phyloP scores from a whole-genome alignment of 2,888 invertebrate species.

The Dioctria linearis region DNA sequence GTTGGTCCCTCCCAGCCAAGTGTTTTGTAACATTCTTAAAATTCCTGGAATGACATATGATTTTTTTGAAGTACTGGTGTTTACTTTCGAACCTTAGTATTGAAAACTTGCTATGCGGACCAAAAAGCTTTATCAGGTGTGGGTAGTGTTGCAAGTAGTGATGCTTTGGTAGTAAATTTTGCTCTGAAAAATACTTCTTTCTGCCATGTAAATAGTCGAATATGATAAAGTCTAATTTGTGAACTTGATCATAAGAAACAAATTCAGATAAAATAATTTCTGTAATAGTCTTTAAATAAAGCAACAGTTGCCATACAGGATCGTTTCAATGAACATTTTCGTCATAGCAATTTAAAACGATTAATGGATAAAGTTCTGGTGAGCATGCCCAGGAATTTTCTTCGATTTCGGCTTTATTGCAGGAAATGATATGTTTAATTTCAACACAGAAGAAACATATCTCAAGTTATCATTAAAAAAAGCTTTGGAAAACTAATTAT shows the following conservation, averaged over 20 bases:
- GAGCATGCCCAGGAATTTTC: neutral
- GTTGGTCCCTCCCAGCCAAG: neutral
- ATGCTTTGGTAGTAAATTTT: constrained; percentile 3
- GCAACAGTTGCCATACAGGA: neutral
- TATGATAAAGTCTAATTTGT: neutral
- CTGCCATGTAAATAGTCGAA: neutral
- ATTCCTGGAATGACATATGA: neutral
- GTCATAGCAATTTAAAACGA: neutral
- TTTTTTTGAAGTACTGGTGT: constrained; percentile 15
- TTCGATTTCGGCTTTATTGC: neutral
- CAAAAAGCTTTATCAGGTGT: neutral
- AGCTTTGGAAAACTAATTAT: too few relatives aligned
- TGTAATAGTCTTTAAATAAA: neutral
- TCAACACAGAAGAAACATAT: too few relatives aligned
- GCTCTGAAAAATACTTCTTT: neutral
- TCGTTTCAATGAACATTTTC: neutral
- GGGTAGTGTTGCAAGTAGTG: neutral
- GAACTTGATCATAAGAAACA: neutral
- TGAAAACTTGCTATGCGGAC: constrained; percentile 3
- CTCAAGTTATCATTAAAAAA: too few relatives aligned
- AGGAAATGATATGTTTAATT: neutral
- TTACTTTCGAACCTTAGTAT: constrained; percentile 2
- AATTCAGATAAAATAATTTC: neutral
- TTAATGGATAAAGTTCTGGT: neutral
- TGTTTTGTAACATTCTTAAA: neutral